These are phyloP conservation scores for Brachypodius melanocephalos DNA, from an alignment of 2,113 vertebrate species.

Conservation along the genomic window DNA sequence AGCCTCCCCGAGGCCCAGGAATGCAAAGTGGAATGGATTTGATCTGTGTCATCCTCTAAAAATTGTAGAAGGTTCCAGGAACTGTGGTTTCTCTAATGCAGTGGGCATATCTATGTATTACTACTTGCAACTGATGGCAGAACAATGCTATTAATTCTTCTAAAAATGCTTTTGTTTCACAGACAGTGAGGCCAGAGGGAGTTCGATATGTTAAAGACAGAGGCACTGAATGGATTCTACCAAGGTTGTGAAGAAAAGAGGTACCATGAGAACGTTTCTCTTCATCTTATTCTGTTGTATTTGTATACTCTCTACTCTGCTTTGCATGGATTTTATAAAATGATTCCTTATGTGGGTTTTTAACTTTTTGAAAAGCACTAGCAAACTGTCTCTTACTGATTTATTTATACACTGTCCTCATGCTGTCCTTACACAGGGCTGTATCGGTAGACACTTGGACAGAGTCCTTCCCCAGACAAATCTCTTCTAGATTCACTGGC, in stretches of 20 bases:
- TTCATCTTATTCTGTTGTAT: not conserved
- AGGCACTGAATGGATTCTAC: not conserved
- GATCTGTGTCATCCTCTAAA: not conserved
- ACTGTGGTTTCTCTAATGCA: not conserved
- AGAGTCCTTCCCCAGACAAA: not conserved
- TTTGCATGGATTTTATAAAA: not conserved
- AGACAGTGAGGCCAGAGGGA: slow-evolving; percentile 53
- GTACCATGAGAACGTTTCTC: not conserved
- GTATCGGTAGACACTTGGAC: not conserved
- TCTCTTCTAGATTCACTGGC: not conserved
- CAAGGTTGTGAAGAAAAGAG: not conserved
- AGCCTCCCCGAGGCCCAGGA: not conserved
- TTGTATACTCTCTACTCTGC: not conserved
- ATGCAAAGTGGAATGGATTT: not conserved
- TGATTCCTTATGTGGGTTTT: not conserved
- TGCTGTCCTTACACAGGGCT: not conserved
- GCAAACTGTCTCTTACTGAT: not conserved
- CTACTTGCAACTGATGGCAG: not conserved
- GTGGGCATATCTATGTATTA: not conserved
- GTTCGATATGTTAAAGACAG: slow-evolving; percentile 11
- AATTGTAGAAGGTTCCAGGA: not conserved
- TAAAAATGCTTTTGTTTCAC: slow-evolving; percentile 48
- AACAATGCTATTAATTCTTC: not conserved
- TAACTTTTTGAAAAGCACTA: not conserved
- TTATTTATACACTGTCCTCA: not conserved